Conservation (phyloP, 2,888 invertebrate species). For the Prosopocoilus inquinatus region DNA sequence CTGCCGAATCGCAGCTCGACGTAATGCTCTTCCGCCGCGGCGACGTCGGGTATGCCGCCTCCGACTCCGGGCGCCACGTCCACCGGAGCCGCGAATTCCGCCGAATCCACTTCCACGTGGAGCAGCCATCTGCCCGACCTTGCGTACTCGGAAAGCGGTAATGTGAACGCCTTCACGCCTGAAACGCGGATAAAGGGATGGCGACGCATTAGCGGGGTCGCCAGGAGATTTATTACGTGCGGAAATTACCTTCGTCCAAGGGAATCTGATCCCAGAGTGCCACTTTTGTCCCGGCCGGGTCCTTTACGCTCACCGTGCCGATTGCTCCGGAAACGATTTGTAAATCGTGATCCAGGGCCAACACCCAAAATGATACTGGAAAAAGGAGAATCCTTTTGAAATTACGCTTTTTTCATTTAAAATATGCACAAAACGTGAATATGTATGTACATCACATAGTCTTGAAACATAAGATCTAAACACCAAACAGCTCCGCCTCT, state of each 20-base stretch:
- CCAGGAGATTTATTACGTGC: background rate
- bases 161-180: constrained; percentile 61
- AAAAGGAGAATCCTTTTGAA: constrained; percentile 32
- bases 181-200: constrained; percentile 23
- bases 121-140: constrained; percentile 60
- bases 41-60: constrained; percentile 55
- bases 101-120: constrained; percentile 56
- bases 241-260: constrained; percentile 59
- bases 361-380: constrained; percentile 66
- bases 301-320: constrained; percentile 60
- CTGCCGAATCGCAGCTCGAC: constrained; percentile 65
- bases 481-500: no score
- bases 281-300: constrained; percentile 64
- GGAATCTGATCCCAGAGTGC: constrained; percentile 66
- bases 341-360: constrained; percentile 64
- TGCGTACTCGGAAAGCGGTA: constrained; percentile 58
- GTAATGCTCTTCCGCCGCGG: constrained; percentile 66
- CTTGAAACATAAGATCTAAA: no score
- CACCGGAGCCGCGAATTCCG: constrained; percentile 57
- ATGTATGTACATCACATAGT: no score
- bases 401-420: background rate
- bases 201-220: background rate
- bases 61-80: constrained; percentile 52
- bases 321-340: constrained; percentile 59
- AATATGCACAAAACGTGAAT: no score